Evolutionary conservation across 2,797 vertebrate species (phyloP), one percentile per base, ranked within the genome.

Genomic region (Halcyon badia): DNA sequence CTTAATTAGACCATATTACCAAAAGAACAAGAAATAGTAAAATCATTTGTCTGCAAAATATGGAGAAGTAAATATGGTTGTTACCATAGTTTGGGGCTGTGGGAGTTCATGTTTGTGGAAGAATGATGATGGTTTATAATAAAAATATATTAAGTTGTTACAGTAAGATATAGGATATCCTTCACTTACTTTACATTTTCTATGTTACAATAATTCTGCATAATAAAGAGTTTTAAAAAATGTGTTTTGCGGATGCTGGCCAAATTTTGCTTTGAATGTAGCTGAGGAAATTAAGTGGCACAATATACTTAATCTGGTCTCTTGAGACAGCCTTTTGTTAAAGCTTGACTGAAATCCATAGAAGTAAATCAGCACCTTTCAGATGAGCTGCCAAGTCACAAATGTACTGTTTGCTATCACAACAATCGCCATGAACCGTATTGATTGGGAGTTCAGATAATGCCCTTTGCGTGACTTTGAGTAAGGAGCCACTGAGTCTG

Each of bases 351-450:
- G 88, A 94, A 88, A 95, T 94, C 90, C 87, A 54, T 42, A 17
- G 79, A 97, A 97, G 91, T 94, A 86, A 88, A 96, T 97, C 95
- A 68, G 87, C 95, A 94, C 95, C 92, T 94, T 97, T 97, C 96
- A 95, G 94, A 97, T 96, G 94, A 96, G 92, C 96, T 97, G 97
- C 97, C 97, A 97, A 97, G 90, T 97, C 95, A 87, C 94, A 96
- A 97, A 97, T 93, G 91, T 95, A 69, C 95, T 97, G 95, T 97
- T 97, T 97, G 96, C 94, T 96, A 96, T 97, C 97, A 95, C 95
- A 97, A 94, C 92, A 97, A 96, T 96, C 77, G 72, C 96, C 49
- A 18, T 96, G 96, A 96, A 87, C 94, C 1, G 0, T 97, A 97
- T 97, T 96, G 97, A 97, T 97, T 91, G 80, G 69, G 94, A 94